Evolutionary conservation across 53 echinoderm and acorn worm species (phyloP), one percentile per base, ranked within the genome.

Genomic region (Paracentrotus lividus): DNA sequence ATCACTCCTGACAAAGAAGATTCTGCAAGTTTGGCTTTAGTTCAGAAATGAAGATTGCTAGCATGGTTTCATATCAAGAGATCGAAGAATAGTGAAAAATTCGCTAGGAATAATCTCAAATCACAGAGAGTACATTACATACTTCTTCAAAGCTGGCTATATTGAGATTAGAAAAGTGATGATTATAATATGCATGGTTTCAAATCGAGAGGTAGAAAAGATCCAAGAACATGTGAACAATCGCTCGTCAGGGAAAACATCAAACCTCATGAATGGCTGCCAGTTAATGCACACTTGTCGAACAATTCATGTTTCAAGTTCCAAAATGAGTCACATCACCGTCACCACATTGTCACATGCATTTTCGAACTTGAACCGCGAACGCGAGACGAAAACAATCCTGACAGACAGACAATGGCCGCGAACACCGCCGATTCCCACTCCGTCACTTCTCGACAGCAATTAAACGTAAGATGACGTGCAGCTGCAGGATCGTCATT

Each of bases 401-500:
- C 26, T 47, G 47, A 81, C 81, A 47, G 47, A 24, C 47, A 27
- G 47, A 81, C 81, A 81, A 81, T 81, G 26, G 81, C 81, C n/a
- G 26, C 81, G 12, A 81, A 26, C 45, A 47, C 49, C 16, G 44
- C 81, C 12, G n/a, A 45, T 81, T 45, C 81, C 81, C 44, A 27
- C 81, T 47, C 47, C 2, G 47, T 81, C 81, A 47, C 20, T 81
- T n/a, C 7, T 24, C 44, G 47, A 81, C 44, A 81, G 81, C 47
- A 6, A 26, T 12, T 44, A n/a, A n/a, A n/a, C 45, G 47, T 26
- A 47, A 81, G 27, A 27, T 24, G 47, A 47, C 47, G 14, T 81
- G 81, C 81, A 45, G 81, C 81, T 81, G 81, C 47, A 81, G 81
- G 20, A 47, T 47, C n/a, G 47, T 81, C 49, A 14, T 81, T 47